Evolutionary conservation across 1,140 invertebrate genomes (phyloP).

Genomic region (Chironomus striatipennis): DNA sequence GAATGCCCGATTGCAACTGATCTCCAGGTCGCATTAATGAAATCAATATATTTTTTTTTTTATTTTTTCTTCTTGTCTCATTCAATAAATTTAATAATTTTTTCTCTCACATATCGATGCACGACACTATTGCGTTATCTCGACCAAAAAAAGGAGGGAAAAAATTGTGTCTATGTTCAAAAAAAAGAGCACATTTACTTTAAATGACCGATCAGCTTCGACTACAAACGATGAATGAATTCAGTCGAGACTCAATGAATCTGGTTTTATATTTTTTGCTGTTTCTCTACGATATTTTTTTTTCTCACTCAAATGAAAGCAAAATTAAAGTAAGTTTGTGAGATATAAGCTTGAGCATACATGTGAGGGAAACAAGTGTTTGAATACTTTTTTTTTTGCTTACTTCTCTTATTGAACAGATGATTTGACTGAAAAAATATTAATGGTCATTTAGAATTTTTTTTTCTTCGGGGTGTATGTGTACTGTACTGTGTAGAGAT

Average conservation of each 20-base stretch:
- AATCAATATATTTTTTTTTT: not conserved
- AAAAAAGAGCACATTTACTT: not conserved
- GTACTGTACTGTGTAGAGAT: no score
- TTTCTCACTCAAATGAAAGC: not conserved
- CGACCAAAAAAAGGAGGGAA: not conserved
- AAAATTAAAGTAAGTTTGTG: not conserved
- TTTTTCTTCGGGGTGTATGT: no score
- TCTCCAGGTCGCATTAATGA: not conserved
- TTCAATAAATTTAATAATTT: not conserved
- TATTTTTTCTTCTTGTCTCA: not conserved
- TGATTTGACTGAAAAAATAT: no score
- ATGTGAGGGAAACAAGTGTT: no score
- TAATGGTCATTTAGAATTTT: no score
- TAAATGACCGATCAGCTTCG: not conserved
- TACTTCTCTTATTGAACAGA: no score
- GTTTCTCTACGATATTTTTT: not conserved
- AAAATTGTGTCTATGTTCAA: not conserved
- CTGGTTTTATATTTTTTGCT: constrained; percentile 8
- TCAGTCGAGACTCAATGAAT: constrained; percentile 1
- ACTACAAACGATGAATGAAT: constrained; percentile 3
- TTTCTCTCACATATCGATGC: not conserved
- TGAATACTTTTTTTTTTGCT: no score
- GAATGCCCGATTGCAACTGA: constrained; percentile 10
- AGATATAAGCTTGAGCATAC: not conserved
- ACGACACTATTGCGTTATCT: not conserved